Conservation (phyloP, 2,888 invertebrate species). For the Venusia cambrica region DNA sequence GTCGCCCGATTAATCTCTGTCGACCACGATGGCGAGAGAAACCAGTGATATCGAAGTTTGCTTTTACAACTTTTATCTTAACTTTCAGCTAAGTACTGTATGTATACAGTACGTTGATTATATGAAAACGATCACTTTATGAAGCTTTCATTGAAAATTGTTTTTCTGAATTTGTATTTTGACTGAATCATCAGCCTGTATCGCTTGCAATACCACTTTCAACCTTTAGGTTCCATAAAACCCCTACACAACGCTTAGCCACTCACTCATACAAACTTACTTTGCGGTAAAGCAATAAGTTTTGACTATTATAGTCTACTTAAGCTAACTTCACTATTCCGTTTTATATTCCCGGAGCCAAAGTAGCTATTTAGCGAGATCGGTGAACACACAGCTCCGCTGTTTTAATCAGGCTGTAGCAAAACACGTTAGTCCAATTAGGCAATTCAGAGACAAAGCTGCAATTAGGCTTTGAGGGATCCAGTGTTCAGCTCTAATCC, state of each 20-base stretch:
- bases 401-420: conserved; percentile 34
- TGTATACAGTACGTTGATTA: too few species aligned
- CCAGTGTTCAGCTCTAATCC: conserved; percentile 36
- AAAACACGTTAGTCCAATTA: conserved; percentile 38
- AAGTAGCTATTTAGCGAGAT: conserved; percentile 11
- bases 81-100: too few species aligned
- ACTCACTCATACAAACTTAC: too few species aligned
- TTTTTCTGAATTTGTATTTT: too few species aligned
- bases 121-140: too few species aligned
- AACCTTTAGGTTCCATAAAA: too few species aligned
- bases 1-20: conserved; percentile 73
- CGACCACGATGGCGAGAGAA: conserved; percentile 55
- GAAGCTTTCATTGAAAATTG: too few species aligned
- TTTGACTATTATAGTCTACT: not conserved
- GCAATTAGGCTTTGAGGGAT: conserved; percentile 39
- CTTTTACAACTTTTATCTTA: not conserved
- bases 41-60: conserved; percentile 14
- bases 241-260: too few species aligned
- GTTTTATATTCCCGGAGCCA: conserved; percentile 5
- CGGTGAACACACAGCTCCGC: conserved; percentile 8
- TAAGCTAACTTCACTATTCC: not conserved
- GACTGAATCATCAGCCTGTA: too few species aligned
- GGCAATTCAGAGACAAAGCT: conserved; percentile 42
- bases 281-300: too few species aligned
- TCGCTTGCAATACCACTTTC: too few species aligned